Percentiles rank a stretch among this genome's conserved stretches.
Conservation (phyloP, 2,797 vertebrate genomes). For the Macropus fuliginosus region DNA sequence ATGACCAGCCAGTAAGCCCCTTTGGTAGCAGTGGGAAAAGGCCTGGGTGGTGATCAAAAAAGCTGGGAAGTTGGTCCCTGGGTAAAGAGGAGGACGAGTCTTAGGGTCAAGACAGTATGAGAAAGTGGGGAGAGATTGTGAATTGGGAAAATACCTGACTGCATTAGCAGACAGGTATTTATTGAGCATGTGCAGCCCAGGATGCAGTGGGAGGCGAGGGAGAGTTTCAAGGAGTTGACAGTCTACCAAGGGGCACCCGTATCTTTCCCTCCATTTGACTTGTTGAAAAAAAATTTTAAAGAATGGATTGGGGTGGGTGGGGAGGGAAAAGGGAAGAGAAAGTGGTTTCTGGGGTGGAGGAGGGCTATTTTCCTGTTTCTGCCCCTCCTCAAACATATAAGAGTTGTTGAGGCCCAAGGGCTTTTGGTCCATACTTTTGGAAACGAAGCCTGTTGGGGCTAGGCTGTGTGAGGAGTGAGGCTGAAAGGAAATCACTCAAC, state of each 20-base stretch:
- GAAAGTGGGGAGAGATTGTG: not conserved
- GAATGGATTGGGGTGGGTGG: too few relatives aligned
- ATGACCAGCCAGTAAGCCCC: not conserved
- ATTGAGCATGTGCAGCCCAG: too few relatives aligned
- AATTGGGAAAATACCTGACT: not conserved
- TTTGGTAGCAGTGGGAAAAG: not conserved
- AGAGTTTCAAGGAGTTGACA: too few relatives aligned
- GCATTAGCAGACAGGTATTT: too few relatives aligned
- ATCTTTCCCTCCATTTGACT: not conserved
- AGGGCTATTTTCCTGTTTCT: not conserved
- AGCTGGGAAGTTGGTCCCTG: not conserved
- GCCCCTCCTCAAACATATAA: not conserved
- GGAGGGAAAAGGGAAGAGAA: too few relatives aligned
- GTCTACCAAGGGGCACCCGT: too few relatives aligned
- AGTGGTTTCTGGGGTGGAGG: not conserved
- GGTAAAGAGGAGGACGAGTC: not conserved
- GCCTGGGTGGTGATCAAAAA: too few relatives aligned
- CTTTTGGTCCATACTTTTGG: conserved; percentile 13
- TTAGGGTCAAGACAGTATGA: not conserved
- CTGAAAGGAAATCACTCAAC: not conserved
- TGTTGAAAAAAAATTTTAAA: not conserved
- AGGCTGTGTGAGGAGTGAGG: conserved; percentile 9
- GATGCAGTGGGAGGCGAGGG: too few relatives aligned
- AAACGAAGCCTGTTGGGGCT: not conserved
- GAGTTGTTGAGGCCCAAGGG: not conserved